A percentile compares a stretch with the other conserved stretches of the same genome.
phyloP scores from a whole-genome alignment of 2,888 invertebrate genomes.

The Drosophila niveifrons region DNA sequence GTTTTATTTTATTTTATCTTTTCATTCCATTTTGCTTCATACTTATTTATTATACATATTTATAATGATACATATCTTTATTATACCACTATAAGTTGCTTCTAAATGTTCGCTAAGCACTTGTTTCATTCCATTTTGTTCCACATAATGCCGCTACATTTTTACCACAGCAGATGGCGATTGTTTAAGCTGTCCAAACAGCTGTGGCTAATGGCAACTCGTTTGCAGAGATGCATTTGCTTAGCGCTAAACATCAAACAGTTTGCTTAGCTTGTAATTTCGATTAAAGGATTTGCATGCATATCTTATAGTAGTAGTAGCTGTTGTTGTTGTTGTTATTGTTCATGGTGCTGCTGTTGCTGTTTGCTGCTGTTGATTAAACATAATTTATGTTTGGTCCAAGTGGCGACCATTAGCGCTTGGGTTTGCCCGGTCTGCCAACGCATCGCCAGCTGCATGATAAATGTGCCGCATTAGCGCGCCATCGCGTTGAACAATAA shows the following conservation, averaged over 20 bases:
- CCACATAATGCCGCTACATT: not conserved
- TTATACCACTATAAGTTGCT: too few species aligned
- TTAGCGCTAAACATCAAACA: slow-evolving; percentile 26
- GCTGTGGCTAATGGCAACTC: slow-evolving; percentile 7
- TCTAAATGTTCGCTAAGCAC: too few species aligned
- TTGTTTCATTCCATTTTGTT: too few species aligned
- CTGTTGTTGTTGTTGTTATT: slow-evolving; percentile 24
- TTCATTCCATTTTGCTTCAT: too few species aligned
- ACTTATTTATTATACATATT: too few species aligned
- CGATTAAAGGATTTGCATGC: slow-evolving; percentile 56
- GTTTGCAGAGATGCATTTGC: slow-evolving; percentile 45
- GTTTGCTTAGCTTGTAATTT: slow-evolving; percentile 38
- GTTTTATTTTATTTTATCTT: too few species aligned
- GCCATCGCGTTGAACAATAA: slow-evolving; percentile 62
- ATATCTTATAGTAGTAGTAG: slow-evolving; percentile 14
- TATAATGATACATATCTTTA: too few species aligned
- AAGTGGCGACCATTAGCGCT: slow-evolving; percentile 74
- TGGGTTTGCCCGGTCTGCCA: slow-evolving; percentile 20
- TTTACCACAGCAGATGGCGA: not conserved
- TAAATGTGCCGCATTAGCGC: slow-evolving; percentile 74
- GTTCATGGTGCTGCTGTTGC: slow-evolving; percentile 28
- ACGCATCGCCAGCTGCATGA: slow-evolving; percentile 63
- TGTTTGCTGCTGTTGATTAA: slow-evolving; percentile 56
- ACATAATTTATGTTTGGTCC: slow-evolving; percentile 71
- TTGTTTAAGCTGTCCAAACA: not conserved